phyloP scores from a whole-genome alignment of 2,888 invertebrate genomes.

The Drosophila rubida region DNA sequence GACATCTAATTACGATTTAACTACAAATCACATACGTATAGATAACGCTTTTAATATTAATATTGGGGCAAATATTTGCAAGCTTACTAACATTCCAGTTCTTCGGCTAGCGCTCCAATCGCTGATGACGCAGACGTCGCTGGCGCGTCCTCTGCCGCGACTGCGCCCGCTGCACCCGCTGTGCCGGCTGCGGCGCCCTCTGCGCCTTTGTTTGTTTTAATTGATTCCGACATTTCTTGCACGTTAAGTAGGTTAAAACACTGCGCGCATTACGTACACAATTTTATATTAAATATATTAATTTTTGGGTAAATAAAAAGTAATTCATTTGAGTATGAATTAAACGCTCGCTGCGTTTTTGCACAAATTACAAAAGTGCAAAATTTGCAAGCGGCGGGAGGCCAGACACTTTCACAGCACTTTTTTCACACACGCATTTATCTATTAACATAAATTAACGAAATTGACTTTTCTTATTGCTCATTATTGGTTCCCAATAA shows the following conservation, averaged over 20 bases:
- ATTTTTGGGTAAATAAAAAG: conserved; percentile 11
- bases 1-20: conserved; percentile 8
- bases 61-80: conserved; percentile 4
- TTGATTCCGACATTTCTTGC: conserved; percentile 31
- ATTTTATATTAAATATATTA: conserved; percentile 6
- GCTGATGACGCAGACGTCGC: conserved; percentile 22
- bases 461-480: conserved; percentile 1
- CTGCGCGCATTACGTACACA: conserved; percentile 31
- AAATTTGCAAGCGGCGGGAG: background rate
- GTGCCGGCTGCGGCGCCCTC: background rate
- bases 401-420: background rate
- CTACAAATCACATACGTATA: conserved; percentile 28
- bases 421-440: background rate
- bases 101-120: conserved; percentile 2
- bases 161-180: background rate
- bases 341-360: conserved; percentile 37
- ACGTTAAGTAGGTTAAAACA: conserved; percentile 32
- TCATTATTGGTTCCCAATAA: conserved; percentile 8
- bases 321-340: conserved; percentile 39
- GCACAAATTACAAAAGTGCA: conserved; percentile 24
- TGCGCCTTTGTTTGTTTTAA: conserved; percentile 11
- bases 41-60: conserved; percentile 12
- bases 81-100: conserved; percentile 43
- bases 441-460: conserved; percentile 3
- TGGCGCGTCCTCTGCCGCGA: background rate